Evolutionary conservation across 2,797 vertebrate species (phyloP).

Genomic region (Acestrorhynchus altus): DNA sequence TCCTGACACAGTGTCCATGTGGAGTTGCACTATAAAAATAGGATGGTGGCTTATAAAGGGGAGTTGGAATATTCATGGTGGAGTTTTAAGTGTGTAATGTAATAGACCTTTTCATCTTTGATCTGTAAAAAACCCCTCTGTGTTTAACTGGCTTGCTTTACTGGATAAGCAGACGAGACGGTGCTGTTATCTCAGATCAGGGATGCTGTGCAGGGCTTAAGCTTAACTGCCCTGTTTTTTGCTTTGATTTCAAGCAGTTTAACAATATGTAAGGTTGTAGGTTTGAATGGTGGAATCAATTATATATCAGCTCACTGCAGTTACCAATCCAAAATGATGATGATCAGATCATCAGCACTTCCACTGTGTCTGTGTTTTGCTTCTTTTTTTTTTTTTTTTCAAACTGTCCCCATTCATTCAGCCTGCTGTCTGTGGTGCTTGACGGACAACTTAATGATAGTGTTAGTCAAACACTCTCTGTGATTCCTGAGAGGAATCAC

Average conservation of each 20-base stretch:
- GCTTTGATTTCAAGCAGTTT: constrained; percentile 26
- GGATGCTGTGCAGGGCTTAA: not conserved
- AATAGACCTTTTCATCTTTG: not conserved
- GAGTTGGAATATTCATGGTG: not conserved
- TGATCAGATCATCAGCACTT: constrained; percentile 35
- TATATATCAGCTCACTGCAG: constrained; percentile 7
- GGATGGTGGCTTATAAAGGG: not conserved
- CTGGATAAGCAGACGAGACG: not conserved
- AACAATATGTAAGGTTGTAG: constrained; percentile 23
- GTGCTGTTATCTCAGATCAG: not conserved
- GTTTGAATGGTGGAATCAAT: constrained; percentile 6
- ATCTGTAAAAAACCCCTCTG: not conserved
- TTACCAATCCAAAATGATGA: constrained; percentile 46
- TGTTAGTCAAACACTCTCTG: constrained; percentile 65
- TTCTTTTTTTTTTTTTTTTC: not conserved
- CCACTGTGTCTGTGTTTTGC: not conserved
- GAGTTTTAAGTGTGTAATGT: not conserved
- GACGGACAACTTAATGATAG: constrained; percentile 67
- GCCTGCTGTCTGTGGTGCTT: constrained; percentile 58
- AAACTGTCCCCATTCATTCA: constrained; percentile 37
- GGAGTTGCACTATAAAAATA: constrained; percentile 21
- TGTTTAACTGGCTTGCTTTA: constrained; percentile 6
- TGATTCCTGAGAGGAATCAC: constrained; percentile 63
- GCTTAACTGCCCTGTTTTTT: not conserved
- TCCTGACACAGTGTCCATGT: constrained; percentile 10